Conservation (phyloP, 1,140 invertebrate genomes). For the Musca vetustissima region DNA sequence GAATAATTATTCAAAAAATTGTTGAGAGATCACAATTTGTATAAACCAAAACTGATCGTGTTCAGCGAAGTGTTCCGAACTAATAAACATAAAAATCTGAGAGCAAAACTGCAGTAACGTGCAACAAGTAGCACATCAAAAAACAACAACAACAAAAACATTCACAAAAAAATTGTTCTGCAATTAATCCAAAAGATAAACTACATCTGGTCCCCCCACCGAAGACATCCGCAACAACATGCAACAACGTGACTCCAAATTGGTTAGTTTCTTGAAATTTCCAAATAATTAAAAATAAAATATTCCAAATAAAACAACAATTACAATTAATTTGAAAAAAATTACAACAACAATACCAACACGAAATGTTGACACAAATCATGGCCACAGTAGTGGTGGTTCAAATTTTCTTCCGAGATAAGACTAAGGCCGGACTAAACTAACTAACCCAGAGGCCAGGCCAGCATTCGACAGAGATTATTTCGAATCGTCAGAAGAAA, state of each 20-base stretch:
- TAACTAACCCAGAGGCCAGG: too few relatives aligned
- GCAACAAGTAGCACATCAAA: too few relatives aligned
- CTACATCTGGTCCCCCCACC: not conserved
- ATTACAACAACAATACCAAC: not conserved
- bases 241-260: not conserved
- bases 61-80: not conserved
- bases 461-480: not conserved
- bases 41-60: too few relatives aligned
- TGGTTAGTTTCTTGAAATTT: conserved; percentile 8
- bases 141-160: too few relatives aligned
- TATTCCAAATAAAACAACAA: not conserved
- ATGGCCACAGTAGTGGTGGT: not conserved
- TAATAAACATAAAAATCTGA: not conserved
- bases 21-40: too few relatives aligned
- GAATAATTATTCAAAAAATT: too few relatives aligned
- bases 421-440: not conserved
- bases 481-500: not conserved
- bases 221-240: not conserved
- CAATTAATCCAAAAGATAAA: too few relatives aligned
- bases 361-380: conserved; percentile 9
- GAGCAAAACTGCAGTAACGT: too few relatives aligned
- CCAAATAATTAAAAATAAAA: not conserved
- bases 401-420: not conserved
- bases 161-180: too few relatives aligned
- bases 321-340: too few relatives aligned